Base-by-base conservation (phyloP, 1,140 invertebrate genomes). In the Rhopalosiphum padi region DNA sequence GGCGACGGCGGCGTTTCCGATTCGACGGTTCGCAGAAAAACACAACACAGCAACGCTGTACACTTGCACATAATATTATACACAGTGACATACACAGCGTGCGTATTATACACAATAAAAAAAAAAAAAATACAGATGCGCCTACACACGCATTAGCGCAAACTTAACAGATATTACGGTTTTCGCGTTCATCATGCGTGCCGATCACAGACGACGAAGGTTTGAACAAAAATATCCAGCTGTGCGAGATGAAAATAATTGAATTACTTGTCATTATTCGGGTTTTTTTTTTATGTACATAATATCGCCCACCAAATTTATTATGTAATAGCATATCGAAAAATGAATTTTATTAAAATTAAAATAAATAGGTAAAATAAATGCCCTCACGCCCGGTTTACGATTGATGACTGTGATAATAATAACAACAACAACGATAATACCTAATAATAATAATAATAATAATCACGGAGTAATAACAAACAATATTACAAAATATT, bases 21-120 rank as follows among this genome's bases (percentile, higher is more conserved):
- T 35, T n/a, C 46, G 46, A 88, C n/a, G 86, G 43, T 88, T 51
- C 46, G 48, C 48, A 89, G 48, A 48, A 89, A 89, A 53, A 53
- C 46, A 23, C 87, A 35, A n/a, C 85, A 46, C 43, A 87, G 43
- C 43, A 87, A 46, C 43, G 43, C 6, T 30, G 41, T 30, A 43
- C 9, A n/a, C 23, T 77, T 18, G 60, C 60, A 77, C 30, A 77
- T 25, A 60, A 30, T 11, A 30, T 30, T 68, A 60, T 60, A 60
- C 2, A 18, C 48, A 51, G 15, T 51, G 15, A 51, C 48, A 51
- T 46, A 87, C 37, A 41, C 41, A 23, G 21, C 11, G 83, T 25
- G 37, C 8, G 41, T 41, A 23, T 5, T 35, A 41, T 85, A 41
- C n/a, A n/a, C n/a, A n/a, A n/a, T n/a, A n/a, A n/a, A n/a, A n/a